Base-by-base conservation (phyloP, 1,140 invertebrate genomes). In the Zaprionus africanus region DNA sequence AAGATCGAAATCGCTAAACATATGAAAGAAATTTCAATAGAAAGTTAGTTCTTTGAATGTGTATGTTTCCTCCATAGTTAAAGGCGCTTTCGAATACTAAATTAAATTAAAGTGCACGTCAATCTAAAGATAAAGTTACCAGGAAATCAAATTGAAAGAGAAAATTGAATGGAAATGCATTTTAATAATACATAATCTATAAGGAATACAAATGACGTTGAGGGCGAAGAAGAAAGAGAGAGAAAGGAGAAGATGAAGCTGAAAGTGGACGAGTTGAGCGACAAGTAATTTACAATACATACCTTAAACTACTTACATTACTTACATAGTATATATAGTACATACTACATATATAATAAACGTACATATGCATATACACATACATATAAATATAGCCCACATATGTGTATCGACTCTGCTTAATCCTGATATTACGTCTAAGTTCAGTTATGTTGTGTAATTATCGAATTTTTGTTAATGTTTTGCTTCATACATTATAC, bases 391-490 rank as follows among this genome's bases (percentile, higher is more conserved):
- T 46, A 46, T 82, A 81, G 68, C 56, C 70, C 63, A 80, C 82
- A 79, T 76, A 83, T 83, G 76, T 87, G 74, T 83, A 83, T 78
- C 72, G 79, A 79, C 79, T 84, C 82, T 79, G 82, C 85, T 90
- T 90, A 79, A 90, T 90, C 82, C 86, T 90, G 85, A 88, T 88
- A 88, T 90, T 88, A 88, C 64, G 79, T 77, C 82, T 90, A 90
- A 90, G 85, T 90, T 90, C 81, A 90, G 85, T 90, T 90, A 76
- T 86, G 83, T 86, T 86, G 83, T 86, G 83, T 86, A 86, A 86
- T 86, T 90, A 82, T 90, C 85, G 81, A 88, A 72, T 88, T 88
- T 82, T 90, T 90, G 85, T 90, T 90, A 90, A 90, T 85, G 85
- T 90, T 90, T 90, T 88, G 85, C 85, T 87, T 80, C 85, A 82